Evolutionary conservation across 2,888 invertebrate genomes (phyloP).

Genomic region (Matsumyia berberina): DNA sequence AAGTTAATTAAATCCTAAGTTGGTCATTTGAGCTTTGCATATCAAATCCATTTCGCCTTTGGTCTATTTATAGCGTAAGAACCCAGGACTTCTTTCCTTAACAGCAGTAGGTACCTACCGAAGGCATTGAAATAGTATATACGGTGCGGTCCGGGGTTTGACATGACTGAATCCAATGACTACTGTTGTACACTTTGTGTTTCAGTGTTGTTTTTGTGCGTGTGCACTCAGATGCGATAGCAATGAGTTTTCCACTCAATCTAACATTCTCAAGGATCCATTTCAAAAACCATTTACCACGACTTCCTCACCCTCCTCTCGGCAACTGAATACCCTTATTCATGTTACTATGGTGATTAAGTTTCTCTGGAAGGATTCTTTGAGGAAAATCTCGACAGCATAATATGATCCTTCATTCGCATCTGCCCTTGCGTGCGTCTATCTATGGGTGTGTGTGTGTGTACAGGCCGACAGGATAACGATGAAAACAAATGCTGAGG

Average conservation of each 20-base stretch:
- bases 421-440: slow-evolving; percentile 2
- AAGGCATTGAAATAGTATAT: slow-evolving; percentile 1
- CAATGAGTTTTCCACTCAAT: slow-evolving; percentile 34
- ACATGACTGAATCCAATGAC: slow-evolving; percentile 9
- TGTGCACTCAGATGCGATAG: slow-evolving; percentile 18
- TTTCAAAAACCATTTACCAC: slow-evolving; percentile 22
- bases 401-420: slow-evolving; percentile 16
- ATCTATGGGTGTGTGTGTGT: neutral
- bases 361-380: slow-evolving; percentile 1
- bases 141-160: neutral
- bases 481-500: slow-evolving; percentile 15
- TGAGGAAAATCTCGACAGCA: slow-evolving; percentile 15
- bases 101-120: slow-evolving; percentile 2
- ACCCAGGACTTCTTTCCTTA: neutral
- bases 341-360: slow-evolving; percentile 48
- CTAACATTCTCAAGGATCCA: slow-evolving; percentile 27
- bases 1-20: slow-evolving; percentile 56
- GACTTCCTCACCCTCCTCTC: slow-evolving; percentile 22
- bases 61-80: slow-evolving; percentile 25
- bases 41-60: slow-evolving; percentile 14
- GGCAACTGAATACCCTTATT: slow-evolving; percentile 31
- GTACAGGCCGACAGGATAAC: neutral
- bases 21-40: slow-evolving; percentile 36
- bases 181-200: slow-evolving; percentile 10
- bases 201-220: slow-evolving; percentile 4